Conservation (phyloP, 2,113 vertebrate species). For the Tetraodon nigroviridis region DNA sequence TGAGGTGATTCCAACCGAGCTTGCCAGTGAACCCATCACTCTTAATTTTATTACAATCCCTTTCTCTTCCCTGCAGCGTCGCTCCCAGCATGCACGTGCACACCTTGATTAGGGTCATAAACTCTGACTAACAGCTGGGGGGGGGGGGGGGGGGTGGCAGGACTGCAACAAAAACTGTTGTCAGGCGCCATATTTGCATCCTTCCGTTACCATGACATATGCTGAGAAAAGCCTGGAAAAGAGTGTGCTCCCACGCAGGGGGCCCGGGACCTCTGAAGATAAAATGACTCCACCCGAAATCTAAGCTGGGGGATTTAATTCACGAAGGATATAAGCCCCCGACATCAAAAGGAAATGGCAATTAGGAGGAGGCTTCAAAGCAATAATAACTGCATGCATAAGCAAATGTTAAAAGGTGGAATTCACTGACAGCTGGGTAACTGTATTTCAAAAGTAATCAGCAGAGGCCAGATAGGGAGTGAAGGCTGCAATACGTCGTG, state of each 20-base stretch:
- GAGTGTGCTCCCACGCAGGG: constrained; percentile 30
- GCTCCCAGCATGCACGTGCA: constrained; percentile 10
- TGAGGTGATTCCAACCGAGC: constrained; percentile 46
- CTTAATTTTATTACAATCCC: constrained; percentile 45
- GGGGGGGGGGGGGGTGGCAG: not conserved
- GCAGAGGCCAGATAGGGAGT: constrained; percentile 2
- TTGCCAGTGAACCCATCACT: constrained; percentile 43
- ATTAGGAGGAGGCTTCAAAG: constrained; percentile 45
- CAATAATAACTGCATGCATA: constrained; percentile 35
- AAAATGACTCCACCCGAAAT: constrained; percentile 44
- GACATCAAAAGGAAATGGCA: constrained; percentile 56
- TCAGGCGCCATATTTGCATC: constrained; percentile 42
- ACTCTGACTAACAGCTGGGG: constrained; percentile 41
- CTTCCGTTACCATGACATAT: constrained; percentile 38
- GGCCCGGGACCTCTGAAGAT: constrained; percentile 37
- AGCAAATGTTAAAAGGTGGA: constrained; percentile 24
- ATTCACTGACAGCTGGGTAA: constrained; percentile 7
- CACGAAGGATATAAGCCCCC: constrained; percentile 12
- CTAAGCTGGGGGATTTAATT: constrained; percentile 37
- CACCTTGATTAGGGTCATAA: constrained; percentile 43
- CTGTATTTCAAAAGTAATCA: constrained; percentile 13
- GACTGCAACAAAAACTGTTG: constrained; percentile 27
- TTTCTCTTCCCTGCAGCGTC: constrained; percentile 4
- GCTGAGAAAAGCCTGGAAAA: constrained; percentile 32
- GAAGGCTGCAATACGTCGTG: not conserved